Base-by-base conservation (phyloP, 2,888 invertebrate genomes). In the Melikaiella ostensackeni region DNA sequence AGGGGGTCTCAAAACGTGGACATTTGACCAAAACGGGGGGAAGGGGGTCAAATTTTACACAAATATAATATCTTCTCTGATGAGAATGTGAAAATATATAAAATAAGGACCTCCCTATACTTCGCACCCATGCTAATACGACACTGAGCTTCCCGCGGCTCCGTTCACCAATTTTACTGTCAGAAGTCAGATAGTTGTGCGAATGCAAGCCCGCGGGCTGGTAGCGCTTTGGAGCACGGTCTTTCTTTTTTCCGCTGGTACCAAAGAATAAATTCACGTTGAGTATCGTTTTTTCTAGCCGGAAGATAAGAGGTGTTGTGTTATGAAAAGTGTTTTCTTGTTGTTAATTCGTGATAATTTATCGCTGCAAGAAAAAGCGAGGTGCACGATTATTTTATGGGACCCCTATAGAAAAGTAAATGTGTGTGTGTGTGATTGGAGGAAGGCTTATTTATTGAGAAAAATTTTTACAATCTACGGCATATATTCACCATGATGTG, bases 181-280 rank as follows among this genome's bases (percentile, higher is more conserved):
- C 77, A 82, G 82, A n/a, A n/a, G n/a, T n/a, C n/a, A n/a, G n/a
- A n/a, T n/a, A n/a, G n/a, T 82, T 80, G 73, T 74, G 81, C 78
- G 80, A 80, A 80, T 75, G 78, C 82, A 80, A 81, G 79, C 82
- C 75, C 78, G 74, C 82, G 75, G 63, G 77, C 80, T 81, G 80
- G 79, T 80, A 81, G 82, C 79, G 55, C 63, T 63, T 63, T 21
- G 42, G 42, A 64, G 38, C 38, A 19, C 8, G 13, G 35, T 38
- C 4, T 64, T 24, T 13, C 21, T 64, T 42, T 35, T 64, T 64
- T n/a, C 38, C 21, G 6, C 42, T 2, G 30, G 64, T 64, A 42
- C 64, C 64, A 64, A 64, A 42, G 63, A 63, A 42, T 64, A 42
- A 35, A 64, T 64, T 64, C 38, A 64, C 42, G 38, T 63, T 21